Evolutionary conservation across 30 jellyfish, hydroid and myxozoan genomes (phyloP).

Genomic region (Sanderia malayensis): DNA sequence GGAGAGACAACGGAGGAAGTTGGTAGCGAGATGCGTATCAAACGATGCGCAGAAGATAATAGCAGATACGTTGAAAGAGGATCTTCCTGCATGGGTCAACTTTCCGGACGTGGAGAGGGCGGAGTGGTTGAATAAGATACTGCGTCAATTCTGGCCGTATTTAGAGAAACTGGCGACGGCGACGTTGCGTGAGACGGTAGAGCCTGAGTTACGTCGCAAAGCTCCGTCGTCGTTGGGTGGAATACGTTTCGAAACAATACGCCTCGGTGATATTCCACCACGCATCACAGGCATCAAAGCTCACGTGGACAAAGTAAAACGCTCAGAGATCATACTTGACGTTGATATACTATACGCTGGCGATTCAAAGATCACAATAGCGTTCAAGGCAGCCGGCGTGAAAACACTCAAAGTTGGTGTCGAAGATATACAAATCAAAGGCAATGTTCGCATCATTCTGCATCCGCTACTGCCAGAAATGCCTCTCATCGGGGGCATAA

Average conservation of each 20-base stretch:
- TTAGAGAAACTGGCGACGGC: slow-evolving; percentile 41
- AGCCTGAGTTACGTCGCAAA: slow-evolving; percentile 53
- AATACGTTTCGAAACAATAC: slow-evolving; percentile 53
- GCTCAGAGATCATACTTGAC: slow-evolving; percentile 62
- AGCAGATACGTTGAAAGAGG: slow-evolving; percentile 8
- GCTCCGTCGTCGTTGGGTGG: slow-evolving; percentile 66
- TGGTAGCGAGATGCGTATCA: slow-evolving; percentile 29
- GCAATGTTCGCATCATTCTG: slow-evolving; percentile 60
- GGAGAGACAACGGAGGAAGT: slow-evolving; percentile 24
- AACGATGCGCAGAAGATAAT: slow-evolving; percentile 38
- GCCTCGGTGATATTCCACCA: slow-evolving; percentile 71
- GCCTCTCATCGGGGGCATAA: slow-evolving; percentile 65
- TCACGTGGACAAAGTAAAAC: slow-evolving; percentile 46
- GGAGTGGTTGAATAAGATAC: slow-evolving; percentile 63
- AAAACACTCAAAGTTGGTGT: slow-evolving; percentile 70
- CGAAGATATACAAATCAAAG: slow-evolving; percentile 63
- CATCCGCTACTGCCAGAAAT: slow-evolving; percentile 53
- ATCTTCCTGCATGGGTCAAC: slow-evolving; percentile 71
- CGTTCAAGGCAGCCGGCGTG: too few species aligned
- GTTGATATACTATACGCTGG: slow-evolving; percentile 69
- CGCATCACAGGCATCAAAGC: slow-evolving; percentile 70
- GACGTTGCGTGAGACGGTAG: slow-evolving; percentile 49
- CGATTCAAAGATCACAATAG: slow-evolving; percentile 53
- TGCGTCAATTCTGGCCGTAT: slow-evolving; percentile 73
- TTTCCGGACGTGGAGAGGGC: slow-evolving; percentile 78